A percentile compares a stretch with the other conserved stretches of the same genome.
Evolutionary conservation across 2,888 invertebrate species (phyloP).

Genomic region (Zygaena filipendulae): DNA sequence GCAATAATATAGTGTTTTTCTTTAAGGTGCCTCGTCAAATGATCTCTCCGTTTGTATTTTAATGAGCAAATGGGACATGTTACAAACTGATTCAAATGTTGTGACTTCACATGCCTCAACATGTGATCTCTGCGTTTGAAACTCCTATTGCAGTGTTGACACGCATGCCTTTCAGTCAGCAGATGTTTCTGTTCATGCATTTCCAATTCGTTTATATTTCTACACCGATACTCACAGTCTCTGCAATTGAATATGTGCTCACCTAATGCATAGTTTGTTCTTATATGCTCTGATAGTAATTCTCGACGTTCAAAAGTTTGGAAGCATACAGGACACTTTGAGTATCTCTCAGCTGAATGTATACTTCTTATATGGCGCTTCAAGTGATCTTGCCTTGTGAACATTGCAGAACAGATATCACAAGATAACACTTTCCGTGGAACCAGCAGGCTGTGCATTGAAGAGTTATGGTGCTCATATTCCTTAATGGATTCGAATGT

Average conservation of each 20-base stretch:
- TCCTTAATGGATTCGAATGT: conserved; percentile 23
- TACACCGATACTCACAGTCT: conserved; percentile 25
- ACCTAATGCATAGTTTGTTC: conserved; percentile 22
- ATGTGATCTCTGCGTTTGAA: conserved; percentile 42
- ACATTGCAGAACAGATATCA: conserved; percentile 25
- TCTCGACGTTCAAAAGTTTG: conserved; percentile 28
- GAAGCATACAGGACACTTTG: conserved; percentile 29
- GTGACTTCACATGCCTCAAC: conserved; percentile 33
- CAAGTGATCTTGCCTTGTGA: conserved; percentile 32
- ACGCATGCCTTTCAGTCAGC: conserved; percentile 23
- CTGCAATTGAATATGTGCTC: conserved; percentile 25
- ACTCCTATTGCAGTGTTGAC: conserved; percentile 26
- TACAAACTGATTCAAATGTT: conserved; percentile 28
- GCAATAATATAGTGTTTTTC: conserved; percentile 32
- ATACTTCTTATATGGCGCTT: conserved; percentile 32
- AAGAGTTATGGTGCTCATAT: conserved; percentile 28
- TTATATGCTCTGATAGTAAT: conserved; percentile 27
- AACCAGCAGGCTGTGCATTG: conserved; percentile 21
- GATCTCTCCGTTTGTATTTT: conserved; percentile 35
- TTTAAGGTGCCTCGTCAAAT: conserved; percentile 32
- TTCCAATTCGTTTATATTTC: conserved; percentile 20
- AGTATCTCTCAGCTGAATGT: conserved; percentile 22
- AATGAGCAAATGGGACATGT: conserved; percentile 32
- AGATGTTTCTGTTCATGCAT: conserved; percentile 28
- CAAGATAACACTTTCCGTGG: conserved; percentile 24